Percentiles rank a stretch among this genome's conserved stretches.
These are phyloP conservation scores for Hydraecia micacea DNA, from an alignment of 2,888 invertebrate species.

Conservation along the genomic window DNA sequence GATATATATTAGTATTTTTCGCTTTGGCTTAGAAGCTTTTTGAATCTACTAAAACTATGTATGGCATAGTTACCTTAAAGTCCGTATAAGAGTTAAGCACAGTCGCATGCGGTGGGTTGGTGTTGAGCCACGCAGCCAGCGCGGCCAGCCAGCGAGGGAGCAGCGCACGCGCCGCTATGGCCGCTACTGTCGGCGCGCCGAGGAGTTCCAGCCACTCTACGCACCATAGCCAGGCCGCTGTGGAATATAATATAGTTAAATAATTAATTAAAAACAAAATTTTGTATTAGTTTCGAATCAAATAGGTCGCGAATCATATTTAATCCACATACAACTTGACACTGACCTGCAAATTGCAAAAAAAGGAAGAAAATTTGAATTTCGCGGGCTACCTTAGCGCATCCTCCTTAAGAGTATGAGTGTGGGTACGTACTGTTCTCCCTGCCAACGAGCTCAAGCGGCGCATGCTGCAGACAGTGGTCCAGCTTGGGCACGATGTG, in stretches of 20 bases:
- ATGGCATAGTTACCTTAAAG: constrained; percentile 81
- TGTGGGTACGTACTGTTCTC: constrained; percentile 75
- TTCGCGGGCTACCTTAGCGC: constrained; percentile 69
- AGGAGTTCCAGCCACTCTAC: constrained; percentile 98
- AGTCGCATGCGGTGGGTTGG: constrained; percentile 96
- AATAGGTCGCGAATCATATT: too few relatives aligned
- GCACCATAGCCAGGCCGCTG: constrained; percentile 98
- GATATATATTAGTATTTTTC: neutral
- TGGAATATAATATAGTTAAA: neutral
- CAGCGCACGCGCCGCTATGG: constrained; percentile 96
- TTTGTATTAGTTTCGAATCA: neutral
- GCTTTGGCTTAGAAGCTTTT: neutral
- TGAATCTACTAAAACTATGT: neutral
- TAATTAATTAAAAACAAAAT: neutral
- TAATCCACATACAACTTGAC: too few relatives aligned
- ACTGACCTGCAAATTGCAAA: too few relatives aligned
- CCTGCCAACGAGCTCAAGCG: constrained; percentile 82
- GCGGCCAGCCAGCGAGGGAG: constrained; percentile 98
- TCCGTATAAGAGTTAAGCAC: constrained; percentile 92
- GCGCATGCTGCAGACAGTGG: constrained; percentile 90
- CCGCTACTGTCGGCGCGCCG: constrained; percentile 94
- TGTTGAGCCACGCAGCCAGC: constrained; percentile 97
- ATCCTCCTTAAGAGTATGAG: too few relatives aligned
- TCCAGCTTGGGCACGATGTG: constrained; percentile 97
- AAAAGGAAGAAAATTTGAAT: too few relatives aligned